phyloP scores from a whole-genome alignment of 1,140 invertebrate species.

The Ostrea edulis region DNA sequence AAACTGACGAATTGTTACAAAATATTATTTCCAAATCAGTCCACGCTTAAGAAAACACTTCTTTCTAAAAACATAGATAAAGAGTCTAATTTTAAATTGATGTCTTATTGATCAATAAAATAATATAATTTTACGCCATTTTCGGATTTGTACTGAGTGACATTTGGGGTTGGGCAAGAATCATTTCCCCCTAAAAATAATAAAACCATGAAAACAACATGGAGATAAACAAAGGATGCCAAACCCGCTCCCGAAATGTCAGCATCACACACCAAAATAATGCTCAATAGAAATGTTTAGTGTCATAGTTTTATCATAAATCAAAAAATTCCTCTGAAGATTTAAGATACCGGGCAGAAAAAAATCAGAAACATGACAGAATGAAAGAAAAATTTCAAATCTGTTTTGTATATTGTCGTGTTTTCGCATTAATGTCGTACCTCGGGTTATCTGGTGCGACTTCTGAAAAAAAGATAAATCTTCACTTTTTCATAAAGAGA shows the following conservation, averaged over 20 bases:
- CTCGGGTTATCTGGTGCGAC: not conserved
- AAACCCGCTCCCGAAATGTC: not conserved
- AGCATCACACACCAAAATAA: not conserved
- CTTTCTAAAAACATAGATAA: not conserved
- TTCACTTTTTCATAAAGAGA: not conserved
- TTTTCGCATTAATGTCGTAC: not conserved
- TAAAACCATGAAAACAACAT: not conserved
- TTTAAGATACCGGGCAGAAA: conserved; percentile 1
- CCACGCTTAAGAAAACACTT: not conserved
- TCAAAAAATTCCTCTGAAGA: not conserved
- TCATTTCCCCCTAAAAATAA: not conserved
- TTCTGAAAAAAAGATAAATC: not conserved
- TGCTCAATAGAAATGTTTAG: not conserved
- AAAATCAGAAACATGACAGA: conserved; percentile 25
- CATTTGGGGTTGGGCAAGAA: not conserved
- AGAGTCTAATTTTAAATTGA: not conserved
- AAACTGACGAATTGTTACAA: not conserved
- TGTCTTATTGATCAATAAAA: not conserved
- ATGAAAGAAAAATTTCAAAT: conserved; percentile 13
- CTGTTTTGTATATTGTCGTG: conserved; percentile 24
- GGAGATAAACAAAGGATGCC: conserved; percentile 5
- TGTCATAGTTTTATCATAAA: not conserved
- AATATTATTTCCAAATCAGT: not conserved
- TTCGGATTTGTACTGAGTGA: not conserved
- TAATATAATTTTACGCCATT: not conserved